Percentiles rank a stretch among this genome's conserved stretches.
Conservation (phyloP, 2,113 vertebrate species). For the Eleginops maclovinus region DNA sequence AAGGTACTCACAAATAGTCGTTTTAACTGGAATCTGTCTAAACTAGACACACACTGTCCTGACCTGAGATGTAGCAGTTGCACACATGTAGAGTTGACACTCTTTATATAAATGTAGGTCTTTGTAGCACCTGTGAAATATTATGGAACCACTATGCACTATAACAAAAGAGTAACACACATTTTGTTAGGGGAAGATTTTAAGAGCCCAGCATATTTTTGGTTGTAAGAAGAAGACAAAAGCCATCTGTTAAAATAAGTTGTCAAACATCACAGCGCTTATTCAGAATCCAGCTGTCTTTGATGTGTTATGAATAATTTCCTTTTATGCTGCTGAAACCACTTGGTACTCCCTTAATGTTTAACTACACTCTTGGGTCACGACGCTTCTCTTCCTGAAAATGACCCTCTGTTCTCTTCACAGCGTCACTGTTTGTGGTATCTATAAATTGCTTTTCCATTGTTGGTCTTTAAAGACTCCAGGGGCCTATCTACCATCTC, state of each 20-base stretch:
- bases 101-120: not conserved
- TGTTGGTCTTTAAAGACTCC: constrained; percentile 47
- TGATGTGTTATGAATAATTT: constrained; percentile 45
- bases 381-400: constrained; percentile 51
- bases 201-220: not conserved
- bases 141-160: constrained; percentile 2
- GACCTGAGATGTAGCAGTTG: constrained; percentile 18
- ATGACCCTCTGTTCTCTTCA: constrained; percentile 24
- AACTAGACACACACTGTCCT: too few species aligned
- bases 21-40: too few species aligned
- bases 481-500: constrained; percentile 24
- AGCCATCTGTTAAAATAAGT: constrained; percentile 11
- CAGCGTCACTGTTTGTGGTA: constrained; percentile 38
- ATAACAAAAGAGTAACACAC: not conserved
- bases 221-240: constrained; percentile 1
- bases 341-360: constrained; percentile 17
- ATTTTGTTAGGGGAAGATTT: not conserved
- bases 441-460: constrained; percentile 66
- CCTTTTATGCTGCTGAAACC: constrained; percentile 8
- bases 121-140: not conserved
- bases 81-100: constrained; percentile 21
- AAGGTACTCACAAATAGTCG: constrained; percentile 13
- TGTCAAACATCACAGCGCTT: constrained; percentile 18
- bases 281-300: constrained; percentile 18
- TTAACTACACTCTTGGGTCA: constrained; percentile 37